Conservation (phyloP, 2,797 vertebrate genomes). For the Eremophila alpestris region DNA sequence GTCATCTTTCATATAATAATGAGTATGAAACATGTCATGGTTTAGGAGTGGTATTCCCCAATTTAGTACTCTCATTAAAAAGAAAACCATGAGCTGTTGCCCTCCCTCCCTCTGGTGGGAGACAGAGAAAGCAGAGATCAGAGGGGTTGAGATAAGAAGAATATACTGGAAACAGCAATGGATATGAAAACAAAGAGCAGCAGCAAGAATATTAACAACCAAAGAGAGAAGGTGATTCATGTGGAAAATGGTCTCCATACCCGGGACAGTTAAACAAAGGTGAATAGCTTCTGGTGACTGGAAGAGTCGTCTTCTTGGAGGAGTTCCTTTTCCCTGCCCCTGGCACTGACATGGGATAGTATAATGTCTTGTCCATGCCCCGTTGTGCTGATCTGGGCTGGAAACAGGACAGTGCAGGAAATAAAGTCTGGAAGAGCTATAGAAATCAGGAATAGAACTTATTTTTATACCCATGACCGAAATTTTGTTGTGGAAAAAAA, state of each 20-base stretch:
- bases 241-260: neutral
- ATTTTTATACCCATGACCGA: neutral
- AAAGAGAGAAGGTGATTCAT: neutral
- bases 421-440: neutral
- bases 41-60: neutral
- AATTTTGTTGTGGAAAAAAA: neutral
- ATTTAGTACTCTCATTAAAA: neutral
- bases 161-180: neutral
- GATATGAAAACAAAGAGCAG: neutral
- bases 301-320: neutral
- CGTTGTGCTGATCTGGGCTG: rapidly evolving
- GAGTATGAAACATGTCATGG: neutral
- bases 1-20: neutral
- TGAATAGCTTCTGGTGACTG: neutral
- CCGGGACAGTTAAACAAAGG: neutral
- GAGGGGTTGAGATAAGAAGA: rapidly evolving
- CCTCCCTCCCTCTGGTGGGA: neutral
- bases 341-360: neutral
- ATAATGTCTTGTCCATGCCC: neutral
- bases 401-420: neutral
- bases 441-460: neutral
- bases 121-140: neutral
- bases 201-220: neutral
- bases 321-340: neutral
- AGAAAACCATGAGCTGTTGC: neutral